Conservation (phyloP, 2,888 invertebrate genomes). For the Aplocera efformata region DNA sequence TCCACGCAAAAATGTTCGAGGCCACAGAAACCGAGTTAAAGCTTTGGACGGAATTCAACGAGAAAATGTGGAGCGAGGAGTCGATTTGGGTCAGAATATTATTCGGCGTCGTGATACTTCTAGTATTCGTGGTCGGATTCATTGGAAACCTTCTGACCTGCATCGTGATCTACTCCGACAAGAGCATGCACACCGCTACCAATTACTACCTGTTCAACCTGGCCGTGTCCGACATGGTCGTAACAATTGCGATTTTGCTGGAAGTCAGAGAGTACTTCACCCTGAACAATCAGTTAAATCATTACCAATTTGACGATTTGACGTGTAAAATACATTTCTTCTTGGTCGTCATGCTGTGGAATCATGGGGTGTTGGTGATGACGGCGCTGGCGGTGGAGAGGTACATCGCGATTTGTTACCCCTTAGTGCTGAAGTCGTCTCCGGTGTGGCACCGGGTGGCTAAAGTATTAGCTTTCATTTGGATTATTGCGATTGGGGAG, state of each 20-base stretch:
- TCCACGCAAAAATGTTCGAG: conserved; percentile 5
- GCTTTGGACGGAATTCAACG: conserved; percentile 42
- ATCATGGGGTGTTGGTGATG: conserved; percentile 53
- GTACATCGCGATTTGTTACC: conserved; percentile 53
- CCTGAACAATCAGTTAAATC: conserved; percentile 30
- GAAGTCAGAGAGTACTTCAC: conserved; percentile 39
- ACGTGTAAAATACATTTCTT: conserved; percentile 51
- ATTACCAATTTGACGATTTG: conserved; percentile 33
- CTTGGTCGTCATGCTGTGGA: conserved; percentile 46
- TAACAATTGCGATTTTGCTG: conserved; percentile 50
- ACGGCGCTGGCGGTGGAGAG: conserved; percentile 55
- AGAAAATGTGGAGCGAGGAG: conserved; percentile 30
- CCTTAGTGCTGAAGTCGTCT: conserved; percentile 40
- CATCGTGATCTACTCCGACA: conserved; percentile 60
- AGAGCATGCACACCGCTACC: conserved; percentile 62
- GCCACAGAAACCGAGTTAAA: conserved; percentile 22
- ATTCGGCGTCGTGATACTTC: conserved; percentile 28
- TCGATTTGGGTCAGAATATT: conserved; percentile 30
- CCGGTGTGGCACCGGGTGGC: conserved; percentile 45
- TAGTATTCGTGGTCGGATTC: conserved; percentile 45
- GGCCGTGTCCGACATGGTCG: conserved; percentile 60
- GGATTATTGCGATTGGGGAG: conserved; percentile 48
- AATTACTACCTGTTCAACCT: conserved; percentile 65
- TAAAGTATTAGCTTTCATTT: conserved; percentile 45
- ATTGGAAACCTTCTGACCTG: conserved; percentile 63